Evolutionary conservation across 2,888 invertebrate species (phyloP).

Genomic region (Isotomurus palustris): DNA sequence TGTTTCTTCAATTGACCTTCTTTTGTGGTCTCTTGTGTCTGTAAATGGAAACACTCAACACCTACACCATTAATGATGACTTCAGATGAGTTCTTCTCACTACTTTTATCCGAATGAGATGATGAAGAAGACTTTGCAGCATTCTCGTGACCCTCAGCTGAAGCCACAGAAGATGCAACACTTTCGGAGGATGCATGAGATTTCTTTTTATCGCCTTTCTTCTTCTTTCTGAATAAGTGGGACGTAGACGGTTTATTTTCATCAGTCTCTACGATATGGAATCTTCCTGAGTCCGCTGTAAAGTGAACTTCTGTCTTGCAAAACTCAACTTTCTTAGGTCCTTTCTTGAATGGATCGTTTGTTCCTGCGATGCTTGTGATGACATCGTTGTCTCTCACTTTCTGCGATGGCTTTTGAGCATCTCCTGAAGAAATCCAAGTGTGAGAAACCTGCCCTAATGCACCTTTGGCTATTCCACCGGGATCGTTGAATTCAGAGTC

Average conservation of each 20-base stretch:
- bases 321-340: constrained; percentile 73
- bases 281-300: constrained; percentile 76
- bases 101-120: no score
- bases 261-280: constrained; percentile 82
- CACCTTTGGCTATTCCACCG: no score
- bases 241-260: constrained; percentile 82
- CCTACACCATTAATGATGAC: no score
- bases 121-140: no score
- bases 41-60: no score
- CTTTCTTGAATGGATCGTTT: constrained; percentile 47
- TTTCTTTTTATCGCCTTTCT: constrained; percentile 30
- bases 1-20: no score
- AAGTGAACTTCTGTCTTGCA: constrained; percentile 86
- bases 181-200: no score
- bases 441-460: constrained; percentile 40
- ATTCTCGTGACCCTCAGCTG: no score
- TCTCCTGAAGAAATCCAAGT: constrained; percentile 44
- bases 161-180: no score
- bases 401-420: constrained; percentile 35
- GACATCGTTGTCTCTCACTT: constrained; percentile 41
- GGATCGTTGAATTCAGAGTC: no score
- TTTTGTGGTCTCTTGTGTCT: no score
- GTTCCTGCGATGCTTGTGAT: constrained; percentile 43
- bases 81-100: no score
- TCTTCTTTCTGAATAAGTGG: constrained; percentile 65